Evolutionary conservation across 2,113 vertebrate species (phyloP).

Genomic region (Pleuronectes platessa): DNA sequence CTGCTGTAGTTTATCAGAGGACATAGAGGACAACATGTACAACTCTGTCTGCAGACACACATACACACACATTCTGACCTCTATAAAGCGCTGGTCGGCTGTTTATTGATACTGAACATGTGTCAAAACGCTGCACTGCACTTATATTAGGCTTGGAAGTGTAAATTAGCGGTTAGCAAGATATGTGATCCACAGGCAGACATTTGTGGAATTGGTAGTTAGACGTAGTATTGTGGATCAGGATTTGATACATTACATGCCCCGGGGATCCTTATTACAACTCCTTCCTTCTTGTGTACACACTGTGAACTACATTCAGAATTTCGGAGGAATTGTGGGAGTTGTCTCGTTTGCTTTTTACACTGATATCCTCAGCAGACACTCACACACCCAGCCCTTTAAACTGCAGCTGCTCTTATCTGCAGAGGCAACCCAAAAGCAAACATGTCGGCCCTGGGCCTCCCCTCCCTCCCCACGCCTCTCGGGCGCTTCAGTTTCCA

Average conservation of each 20-base stretch:
- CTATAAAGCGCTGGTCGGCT: too few species aligned
- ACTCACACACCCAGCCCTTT: constrained; percentile 48
- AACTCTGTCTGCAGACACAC: background rate
- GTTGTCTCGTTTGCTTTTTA: constrained; percentile 45
- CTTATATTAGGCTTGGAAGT: too few species aligned
- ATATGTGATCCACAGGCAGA: too few species aligned
- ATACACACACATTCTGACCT: background rate
- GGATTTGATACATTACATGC: background rate
- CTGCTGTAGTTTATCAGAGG: too few species aligned
- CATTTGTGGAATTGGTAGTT: too few species aligned
- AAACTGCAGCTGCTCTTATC: constrained; percentile 70
- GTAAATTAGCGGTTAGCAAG: too few species aligned
- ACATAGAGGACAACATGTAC: background rate
- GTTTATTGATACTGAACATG: too few species aligned
- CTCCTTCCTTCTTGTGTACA: constrained; percentile 5
- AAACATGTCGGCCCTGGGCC: constrained; percentile 35
- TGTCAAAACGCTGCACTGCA: too few species aligned
- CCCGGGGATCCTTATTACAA: background rate
- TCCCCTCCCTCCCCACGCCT: constrained; percentile 29
- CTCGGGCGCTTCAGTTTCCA: constrained; percentile 35
- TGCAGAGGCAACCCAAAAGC: constrained; percentile 55
- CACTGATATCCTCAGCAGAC: constrained; percentile 46
- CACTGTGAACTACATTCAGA: constrained; percentile 16
- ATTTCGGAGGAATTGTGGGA: constrained; percentile 44
- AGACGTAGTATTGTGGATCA: too few species aligned